phyloP scores from a whole-genome alignment of 2,797 vertebrate genomes.

The Lycodopsis pacificus region DNA sequence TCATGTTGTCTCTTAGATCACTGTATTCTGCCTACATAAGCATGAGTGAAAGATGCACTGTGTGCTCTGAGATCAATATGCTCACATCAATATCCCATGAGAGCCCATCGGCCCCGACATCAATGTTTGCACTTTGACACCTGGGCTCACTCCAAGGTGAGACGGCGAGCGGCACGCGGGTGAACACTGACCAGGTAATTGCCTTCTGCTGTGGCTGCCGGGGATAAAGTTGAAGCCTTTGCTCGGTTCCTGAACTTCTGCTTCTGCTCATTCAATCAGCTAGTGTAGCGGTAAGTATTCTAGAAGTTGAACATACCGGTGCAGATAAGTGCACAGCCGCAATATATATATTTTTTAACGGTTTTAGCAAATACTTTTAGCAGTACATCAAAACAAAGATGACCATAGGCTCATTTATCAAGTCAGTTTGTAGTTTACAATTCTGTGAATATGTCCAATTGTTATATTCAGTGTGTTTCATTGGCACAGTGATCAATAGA shows the following conservation, averaged over 20 bases:
- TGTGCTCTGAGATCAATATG: slow-evolving; percentile 34
- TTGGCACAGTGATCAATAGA: too few species aligned
- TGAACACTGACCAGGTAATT: slow-evolving; percentile 93
- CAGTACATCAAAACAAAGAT: too few species aligned
- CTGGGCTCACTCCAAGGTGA: slow-evolving; percentile 17
- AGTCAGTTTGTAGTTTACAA: too few species aligned
- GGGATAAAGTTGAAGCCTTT: slow-evolving; percentile 5
- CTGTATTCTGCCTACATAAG: neutral
- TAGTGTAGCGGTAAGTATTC: neutral
- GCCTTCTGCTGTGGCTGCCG: slow-evolving; percentile 75
- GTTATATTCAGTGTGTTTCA: neutral
- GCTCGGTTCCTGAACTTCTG: slow-evolving; percentile 28
- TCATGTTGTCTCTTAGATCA: slow-evolving; percentile 2
- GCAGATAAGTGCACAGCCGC: too few species aligned
- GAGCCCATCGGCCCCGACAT: slow-evolving; percentile 28
- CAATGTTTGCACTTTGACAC: slow-evolving; percentile 43
- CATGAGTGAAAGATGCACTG: slow-evolving; percentile 20
- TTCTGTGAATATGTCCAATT: neutral
- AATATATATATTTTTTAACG: too few species aligned
- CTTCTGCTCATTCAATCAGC: slow-evolving; percentile 17
- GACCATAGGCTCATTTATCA: too few species aligned
- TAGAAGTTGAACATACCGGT: neutral
- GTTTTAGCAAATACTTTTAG: too few species aligned
- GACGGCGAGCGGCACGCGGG: slow-evolving; percentile 6
- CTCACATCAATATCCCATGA: slow-evolving; percentile 27